phyloP scores from a whole-genome alignment of 2,113 vertebrate species.

The Uria lomvia region DNA sequence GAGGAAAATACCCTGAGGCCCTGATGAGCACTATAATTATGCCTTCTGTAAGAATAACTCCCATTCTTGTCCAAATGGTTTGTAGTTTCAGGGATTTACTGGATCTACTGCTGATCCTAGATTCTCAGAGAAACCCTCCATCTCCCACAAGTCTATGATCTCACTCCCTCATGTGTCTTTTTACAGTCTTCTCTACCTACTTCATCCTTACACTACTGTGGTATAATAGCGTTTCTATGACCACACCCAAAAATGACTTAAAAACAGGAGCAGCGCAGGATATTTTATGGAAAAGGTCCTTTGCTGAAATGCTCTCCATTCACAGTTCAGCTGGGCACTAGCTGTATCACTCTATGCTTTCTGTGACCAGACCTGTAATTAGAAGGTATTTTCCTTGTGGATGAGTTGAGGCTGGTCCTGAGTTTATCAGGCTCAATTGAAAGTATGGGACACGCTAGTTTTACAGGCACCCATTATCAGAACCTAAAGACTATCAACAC shows the following conservation, averaged over 20 bases:
- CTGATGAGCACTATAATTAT: not conserved
- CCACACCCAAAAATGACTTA: not conserved
- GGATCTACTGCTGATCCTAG: slow-evolving; percentile 29
- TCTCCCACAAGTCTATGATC: not conserved
- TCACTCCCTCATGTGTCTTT: not conserved
- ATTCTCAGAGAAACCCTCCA: not conserved
- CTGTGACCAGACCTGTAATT: not conserved
- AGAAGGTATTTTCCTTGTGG: not conserved
- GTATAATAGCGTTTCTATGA: not conserved
- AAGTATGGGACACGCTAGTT: not conserved
- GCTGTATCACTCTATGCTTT: not conserved
- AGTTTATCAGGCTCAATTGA: not conserved
- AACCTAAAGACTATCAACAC: not conserved
- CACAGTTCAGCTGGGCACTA: not conserved
- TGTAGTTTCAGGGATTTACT: slow-evolving; percentile 24
- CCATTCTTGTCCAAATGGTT: slow-evolving; percentile 5
- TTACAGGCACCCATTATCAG: not conserved
- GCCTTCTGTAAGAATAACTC: not conserved
- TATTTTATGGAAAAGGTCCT: not conserved
- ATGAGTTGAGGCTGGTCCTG: not conserved
- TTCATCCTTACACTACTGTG: not conserved
- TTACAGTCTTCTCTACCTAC: not conserved
- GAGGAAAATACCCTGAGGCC: not conserved
- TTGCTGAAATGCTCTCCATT: not conserved
- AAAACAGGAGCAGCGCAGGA: not conserved